These are phyloP conservation scores for Platycercus adscitus DNA, from an alignment of 2,113 vertebrate genomes.

Conservation along the genomic window DNA sequence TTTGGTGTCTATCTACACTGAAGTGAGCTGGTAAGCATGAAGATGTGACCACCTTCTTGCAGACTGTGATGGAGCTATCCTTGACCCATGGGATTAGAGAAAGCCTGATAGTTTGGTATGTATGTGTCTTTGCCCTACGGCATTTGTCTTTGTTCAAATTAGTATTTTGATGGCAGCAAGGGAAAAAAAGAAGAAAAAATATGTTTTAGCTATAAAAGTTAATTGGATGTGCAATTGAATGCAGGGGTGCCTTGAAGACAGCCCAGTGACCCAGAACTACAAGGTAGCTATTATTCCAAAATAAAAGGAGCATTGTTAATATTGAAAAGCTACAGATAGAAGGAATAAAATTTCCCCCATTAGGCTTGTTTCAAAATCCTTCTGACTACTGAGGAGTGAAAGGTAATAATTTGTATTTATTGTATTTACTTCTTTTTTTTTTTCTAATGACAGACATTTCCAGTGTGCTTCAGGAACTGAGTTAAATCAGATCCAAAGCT, in stretches of 20 bases:
- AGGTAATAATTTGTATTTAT: not conserved
- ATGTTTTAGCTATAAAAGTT: not conserved
- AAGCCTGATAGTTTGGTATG: not conserved
- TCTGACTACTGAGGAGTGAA: not conserved
- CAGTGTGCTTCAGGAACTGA: not conserved
- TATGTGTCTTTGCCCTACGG: not conserved
- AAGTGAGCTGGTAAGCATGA: not conserved
- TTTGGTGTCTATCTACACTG: not conserved
- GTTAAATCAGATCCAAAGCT: not conserved
- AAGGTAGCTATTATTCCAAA: not conserved
- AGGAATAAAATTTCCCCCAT: not conserved
- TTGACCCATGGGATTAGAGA: not conserved
- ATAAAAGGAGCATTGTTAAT: not conserved
- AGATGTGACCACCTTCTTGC: not conserved
- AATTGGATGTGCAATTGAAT: not conserved
- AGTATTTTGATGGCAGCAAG: not conserved
- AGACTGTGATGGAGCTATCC: not conserved
- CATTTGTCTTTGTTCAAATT: not conserved
- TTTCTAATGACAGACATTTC: not conserved
- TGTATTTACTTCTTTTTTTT: not conserved
- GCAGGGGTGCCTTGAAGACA: not conserved
- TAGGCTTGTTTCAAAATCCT: constrained; percentile 3
- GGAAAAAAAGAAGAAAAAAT: not conserved
- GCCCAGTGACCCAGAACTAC: not conserved
- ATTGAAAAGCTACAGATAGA: not conserved